Conservation (phyloP, 2,888 invertebrate species). For the Patella ulyssiponensis region DNA sequence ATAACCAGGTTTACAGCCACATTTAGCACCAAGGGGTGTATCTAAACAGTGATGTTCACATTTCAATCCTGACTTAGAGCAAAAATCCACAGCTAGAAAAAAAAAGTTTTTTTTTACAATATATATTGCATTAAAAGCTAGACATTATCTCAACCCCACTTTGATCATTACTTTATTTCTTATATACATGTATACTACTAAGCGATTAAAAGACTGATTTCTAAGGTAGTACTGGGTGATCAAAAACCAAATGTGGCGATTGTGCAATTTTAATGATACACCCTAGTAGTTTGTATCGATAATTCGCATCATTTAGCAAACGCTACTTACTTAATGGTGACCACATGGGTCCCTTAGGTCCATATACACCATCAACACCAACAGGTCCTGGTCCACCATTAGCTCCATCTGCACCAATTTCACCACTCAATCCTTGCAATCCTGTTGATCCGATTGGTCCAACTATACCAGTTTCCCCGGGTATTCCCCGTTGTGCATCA, state of each 20-base stretch:
- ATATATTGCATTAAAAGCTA: too few species aligned
- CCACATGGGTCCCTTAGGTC: conserved; percentile 10
- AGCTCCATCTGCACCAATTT: neutral
- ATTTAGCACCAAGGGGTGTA: conserved; percentile 6
- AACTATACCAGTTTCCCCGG: neutral
- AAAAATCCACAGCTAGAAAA: neutral
- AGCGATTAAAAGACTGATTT: too few species aligned
- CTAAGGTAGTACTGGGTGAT: too few species aligned
- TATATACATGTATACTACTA: too few species aligned
- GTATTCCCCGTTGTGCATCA: neutral
- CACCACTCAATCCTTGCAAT: neutral
- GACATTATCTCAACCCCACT: too few species aligned
- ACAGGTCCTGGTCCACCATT: conserved; percentile 10
- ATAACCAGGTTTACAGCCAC: conserved; percentile 14
- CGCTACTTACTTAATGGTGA: neutral
- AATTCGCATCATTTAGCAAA: too few species aligned
- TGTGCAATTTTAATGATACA: too few species aligned
- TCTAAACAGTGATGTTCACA: conserved; percentile 19
- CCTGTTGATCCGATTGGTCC: neutral
- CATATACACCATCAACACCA: conserved; percentile 5
- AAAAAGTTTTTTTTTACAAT: neutral
- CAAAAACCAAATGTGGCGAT: too few species aligned
- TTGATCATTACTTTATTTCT: too few species aligned
- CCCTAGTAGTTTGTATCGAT: too few species aligned
- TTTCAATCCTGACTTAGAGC: conserved; percentile 1